Evolutionary conservation across 2,113 vertebrate genomes (phyloP).

Genomic region (Rostratula benghalensis): DNA sequence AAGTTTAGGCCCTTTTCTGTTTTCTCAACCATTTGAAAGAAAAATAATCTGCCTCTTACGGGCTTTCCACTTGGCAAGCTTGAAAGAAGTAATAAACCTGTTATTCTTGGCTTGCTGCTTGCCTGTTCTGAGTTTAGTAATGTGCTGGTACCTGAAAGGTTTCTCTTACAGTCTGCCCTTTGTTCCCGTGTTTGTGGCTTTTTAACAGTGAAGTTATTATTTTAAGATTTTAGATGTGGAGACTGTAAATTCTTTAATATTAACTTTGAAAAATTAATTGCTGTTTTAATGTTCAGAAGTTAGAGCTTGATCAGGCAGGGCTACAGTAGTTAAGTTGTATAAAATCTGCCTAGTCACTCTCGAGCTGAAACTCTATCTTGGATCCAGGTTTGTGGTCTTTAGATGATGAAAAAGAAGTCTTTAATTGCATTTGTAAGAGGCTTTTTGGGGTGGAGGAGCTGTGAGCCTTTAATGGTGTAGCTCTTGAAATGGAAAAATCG

Average conservation of each 20-base stretch:
- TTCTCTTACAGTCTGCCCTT: background rate
- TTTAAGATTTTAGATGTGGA: background rate
- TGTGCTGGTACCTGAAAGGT: background rate
- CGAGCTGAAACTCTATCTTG: background rate
- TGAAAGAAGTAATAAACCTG: conserved; percentile 41
- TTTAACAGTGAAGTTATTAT: background rate
- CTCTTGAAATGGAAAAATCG: background rate
- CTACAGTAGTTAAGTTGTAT: background rate
- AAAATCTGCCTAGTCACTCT: background rate
- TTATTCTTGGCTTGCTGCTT: conserved; percentile 40
- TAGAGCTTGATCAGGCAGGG: background rate
- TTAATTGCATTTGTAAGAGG: background rate
- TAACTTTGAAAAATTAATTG: background rate
- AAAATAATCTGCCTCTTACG: background rate
- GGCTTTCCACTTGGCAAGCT: conserved; percentile 36
- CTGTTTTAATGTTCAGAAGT: background rate
- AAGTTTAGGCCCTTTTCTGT: background rate
- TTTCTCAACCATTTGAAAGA: conserved; percentile 48
- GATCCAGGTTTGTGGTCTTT: background rate
- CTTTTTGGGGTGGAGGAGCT: background rate
- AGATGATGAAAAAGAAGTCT: background rate
- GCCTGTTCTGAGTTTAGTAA: background rate
- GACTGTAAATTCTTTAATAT: background rate
- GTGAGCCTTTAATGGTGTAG: background rate
- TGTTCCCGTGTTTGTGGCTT: background rate